Percentiles rank a stretch among this genome's conserved stretches.
Conservation (phyloP, 2,888 invertebrate genomes). For the Anthophora plumipes region DNA sequence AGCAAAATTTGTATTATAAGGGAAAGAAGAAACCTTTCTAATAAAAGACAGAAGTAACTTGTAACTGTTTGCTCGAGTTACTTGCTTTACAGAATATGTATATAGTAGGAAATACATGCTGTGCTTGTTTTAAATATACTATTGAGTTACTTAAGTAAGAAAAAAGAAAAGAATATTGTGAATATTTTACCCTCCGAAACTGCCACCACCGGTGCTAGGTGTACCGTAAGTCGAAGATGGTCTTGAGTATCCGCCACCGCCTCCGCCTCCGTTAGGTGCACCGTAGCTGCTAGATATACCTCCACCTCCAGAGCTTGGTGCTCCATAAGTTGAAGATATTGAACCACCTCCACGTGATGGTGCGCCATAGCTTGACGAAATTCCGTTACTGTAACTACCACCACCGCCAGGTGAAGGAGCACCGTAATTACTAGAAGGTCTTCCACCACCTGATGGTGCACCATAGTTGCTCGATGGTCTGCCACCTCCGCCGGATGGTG, state of each 20-base stretch:
- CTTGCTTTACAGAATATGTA: background rate
- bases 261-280: constrained; percentile 74
- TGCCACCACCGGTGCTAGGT: constrained; percentile 86
- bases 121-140: background rate
- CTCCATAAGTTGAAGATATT: constrained; percentile 80
- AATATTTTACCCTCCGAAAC: constrained; percentile 61
- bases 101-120: background rate
- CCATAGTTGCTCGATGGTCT: constrained; percentile 68
- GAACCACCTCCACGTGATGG: constrained; percentile 79
- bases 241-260: constrained; percentile 67
- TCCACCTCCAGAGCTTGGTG: constrained; percentile 80
- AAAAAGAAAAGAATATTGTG: constrained; percentile 40
- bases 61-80: background rate
- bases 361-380: constrained; percentile 80
- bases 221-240: constrained; percentile 79
- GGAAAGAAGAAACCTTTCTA: background rate
- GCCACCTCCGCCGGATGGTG: constrained; percentile 56
- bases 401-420: constrained; percentile 79
- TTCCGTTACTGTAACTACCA: constrained; percentile 60
- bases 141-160: background rate
- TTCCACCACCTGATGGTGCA: constrained; percentile 72
- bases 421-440: constrained; percentile 83
- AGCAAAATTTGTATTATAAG: background rate
- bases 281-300: constrained; percentile 81
- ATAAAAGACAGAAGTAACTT: background rate